phyloP scores from a whole-genome alignment of 1,140 invertebrate species.

The Stenopsyche tienmushanensis region DNA sequence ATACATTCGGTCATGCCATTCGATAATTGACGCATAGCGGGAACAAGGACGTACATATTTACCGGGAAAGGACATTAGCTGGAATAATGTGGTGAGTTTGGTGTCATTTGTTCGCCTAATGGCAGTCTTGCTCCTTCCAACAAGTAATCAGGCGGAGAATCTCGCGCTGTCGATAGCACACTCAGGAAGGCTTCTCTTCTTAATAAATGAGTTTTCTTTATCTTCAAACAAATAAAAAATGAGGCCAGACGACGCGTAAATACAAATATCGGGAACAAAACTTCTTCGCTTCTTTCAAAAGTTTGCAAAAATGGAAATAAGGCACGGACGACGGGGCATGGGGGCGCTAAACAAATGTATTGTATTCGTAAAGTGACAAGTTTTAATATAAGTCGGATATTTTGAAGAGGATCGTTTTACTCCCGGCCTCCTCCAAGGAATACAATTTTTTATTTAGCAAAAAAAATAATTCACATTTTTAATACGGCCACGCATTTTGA shows the following conservation, averaged over 20 bases:
- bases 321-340: slow-evolving; percentile 6
- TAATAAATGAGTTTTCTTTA: slow-evolving; percentile 31
- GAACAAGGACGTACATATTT: not conserved
- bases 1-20: slow-evolving; percentile 2
- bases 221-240: slow-evolving; percentile 15
- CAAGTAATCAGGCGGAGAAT: slow-evolving; percentile 35
- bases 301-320: slow-evolving; percentile 19
- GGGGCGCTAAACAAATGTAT: slow-evolving; percentile 21
- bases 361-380: slow-evolving; percentile 20
- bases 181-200: slow-evolving; percentile 4
- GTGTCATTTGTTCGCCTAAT: slow-evolving; percentile 35
- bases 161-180: slow-evolving; percentile 35
- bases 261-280: slow-evolving; percentile 9
- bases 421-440: too few species aligned
- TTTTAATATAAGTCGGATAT: slow-evolving; percentile 21
- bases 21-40: slow-evolving; percentile 9
- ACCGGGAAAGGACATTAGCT: slow-evolving; percentile 21
- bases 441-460: too few species aligned
- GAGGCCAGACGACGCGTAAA: not conserved
- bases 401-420: too few species aligned
- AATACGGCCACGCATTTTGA: too few species aligned
- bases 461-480: too few species aligned
- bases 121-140: slow-evolving; percentile 29
- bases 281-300: slow-evolving; percentile 2
- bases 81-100: slow-evolving; percentile 16